Percentiles rank a stretch among this genome's conserved stretches.
phyloP scores from a whole-genome alignment of 1,140 invertebrate species.

The Cryptotermes secundus region DNA sequence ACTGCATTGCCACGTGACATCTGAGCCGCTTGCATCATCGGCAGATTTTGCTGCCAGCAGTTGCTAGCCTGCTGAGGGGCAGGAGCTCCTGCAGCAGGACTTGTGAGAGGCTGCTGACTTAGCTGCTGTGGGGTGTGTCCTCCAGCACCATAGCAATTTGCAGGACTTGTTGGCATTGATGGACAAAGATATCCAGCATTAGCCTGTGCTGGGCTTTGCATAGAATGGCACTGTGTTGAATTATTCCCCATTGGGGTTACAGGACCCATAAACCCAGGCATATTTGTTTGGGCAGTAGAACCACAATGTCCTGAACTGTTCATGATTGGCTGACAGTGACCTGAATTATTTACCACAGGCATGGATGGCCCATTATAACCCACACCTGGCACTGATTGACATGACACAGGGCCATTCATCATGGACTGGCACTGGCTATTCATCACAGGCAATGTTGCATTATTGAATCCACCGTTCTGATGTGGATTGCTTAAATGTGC shows the following conservation, averaged over 20 bases:
- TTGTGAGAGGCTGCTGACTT: constrained; percentile 56
- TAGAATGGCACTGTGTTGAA: constrained; percentile 38
- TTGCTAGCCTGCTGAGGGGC: constrained; percentile 46
- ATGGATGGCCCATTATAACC: not conserved
- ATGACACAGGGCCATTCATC: not conserved
- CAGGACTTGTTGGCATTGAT: constrained; percentile 43
- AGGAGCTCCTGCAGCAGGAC: constrained; percentile 58
- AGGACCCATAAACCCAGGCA: not conserved
- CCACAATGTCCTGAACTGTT: not conserved
- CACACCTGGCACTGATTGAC: not conserved
- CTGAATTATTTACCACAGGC: constrained; percentile 47
- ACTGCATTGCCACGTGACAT: constrained; percentile 37
- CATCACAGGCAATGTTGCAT: not conserved
- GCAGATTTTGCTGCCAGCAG: not conserved
- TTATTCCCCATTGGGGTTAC: constrained; percentile 44
- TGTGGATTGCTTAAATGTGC: constrained; percentile 41
- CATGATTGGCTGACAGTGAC: not conserved
- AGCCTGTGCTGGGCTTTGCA: constrained; percentile 41
- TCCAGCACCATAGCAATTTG: constrained; percentile 41
- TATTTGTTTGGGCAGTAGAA: not conserved
- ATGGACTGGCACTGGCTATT: not conserved
- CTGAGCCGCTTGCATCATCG: constrained; percentile 33
- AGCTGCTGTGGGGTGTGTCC: constrained; percentile 35
- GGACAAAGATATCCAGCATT: constrained; percentile 22
- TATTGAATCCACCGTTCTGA: constrained; percentile 44